phyloP scores from a whole-genome alignment of 1,140 invertebrate species.

The Drusus annulatus region DNA sequence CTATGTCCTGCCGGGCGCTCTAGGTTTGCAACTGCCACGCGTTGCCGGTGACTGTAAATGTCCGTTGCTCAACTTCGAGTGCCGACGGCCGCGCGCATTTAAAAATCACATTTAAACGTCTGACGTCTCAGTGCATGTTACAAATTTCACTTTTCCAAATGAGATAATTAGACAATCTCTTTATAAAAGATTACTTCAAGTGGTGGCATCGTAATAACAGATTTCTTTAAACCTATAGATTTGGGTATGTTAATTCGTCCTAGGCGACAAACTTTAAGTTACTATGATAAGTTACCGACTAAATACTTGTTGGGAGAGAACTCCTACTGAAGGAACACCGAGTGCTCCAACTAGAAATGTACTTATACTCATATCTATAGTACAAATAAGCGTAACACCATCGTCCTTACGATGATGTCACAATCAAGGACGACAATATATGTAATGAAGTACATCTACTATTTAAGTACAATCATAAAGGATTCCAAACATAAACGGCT shows the following conservation, averaged over 20 bases:
- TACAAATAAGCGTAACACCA: conserved; percentile 54
- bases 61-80: conserved; percentile 1
- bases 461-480: conserved; percentile 50
- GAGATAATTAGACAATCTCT: conserved; percentile 23
- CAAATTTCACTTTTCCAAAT: conserved; percentile 17
- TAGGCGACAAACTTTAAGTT: conserved; percentile 29
- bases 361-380: conserved; percentile 57
- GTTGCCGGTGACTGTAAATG: conserved; percentile 10
- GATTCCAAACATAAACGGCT: conserved; percentile 5
- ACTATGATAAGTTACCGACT: conserved; percentile 53
- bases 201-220: conserved; percentile 24
- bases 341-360: conserved; percentile 53
- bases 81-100: background rate
- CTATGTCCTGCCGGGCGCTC: background rate
- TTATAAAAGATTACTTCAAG: conserved; percentile 45
- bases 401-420: conserved; percentile 40
- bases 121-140: background rate
- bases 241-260: conserved; percentile 31
- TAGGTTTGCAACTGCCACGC: background rate
- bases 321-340: conserved; percentile 38
- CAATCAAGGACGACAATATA: conserved; percentile 51
- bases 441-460: conserved; percentile 55
- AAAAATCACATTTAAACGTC: conserved; percentile 4
- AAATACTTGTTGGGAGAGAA: conserved; percentile 39
- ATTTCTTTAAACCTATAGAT: conserved; percentile 36